Evolutionary conservation across 2,888 invertebrate genomes (phyloP), one percentile per base, ranked within the genome.

Genomic region (Leptopterna dolabrata): DNA sequence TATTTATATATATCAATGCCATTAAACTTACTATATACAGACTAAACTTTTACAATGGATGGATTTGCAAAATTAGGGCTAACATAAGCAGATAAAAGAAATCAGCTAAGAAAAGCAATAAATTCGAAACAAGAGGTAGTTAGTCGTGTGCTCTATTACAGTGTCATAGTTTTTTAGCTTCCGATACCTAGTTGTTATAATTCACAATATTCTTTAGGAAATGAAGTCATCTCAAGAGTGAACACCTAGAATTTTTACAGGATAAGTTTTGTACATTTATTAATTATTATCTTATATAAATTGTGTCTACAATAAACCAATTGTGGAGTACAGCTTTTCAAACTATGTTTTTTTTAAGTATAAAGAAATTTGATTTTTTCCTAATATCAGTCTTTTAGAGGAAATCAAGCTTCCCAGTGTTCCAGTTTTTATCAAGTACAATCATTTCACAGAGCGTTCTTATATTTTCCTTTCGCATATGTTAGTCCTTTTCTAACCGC

Each of bases 321-420:
- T 85, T 24, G 45, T 45, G 76, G 73, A 85, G 73, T 85, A 85
- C 85, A 76, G 85, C 3, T 78, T 78, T 76, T 70, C 80, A 87
- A 86, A 63, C 76, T 86, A 86, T 87, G 80, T 63, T 43, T 87
- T 81, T 51, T 78, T 88, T 82, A 87, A 83, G 87, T 76, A 87
- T 85, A 78, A 88, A 88, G 88, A 87, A 88, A 88, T 84, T 85
- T 85, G 78, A 81, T 87, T 76, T 85, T 80, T 82, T 76, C 86
- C 88, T 88, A 88, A 89, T 87, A 88, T 89, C 88, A 89, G 88
- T 89, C 88, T 89, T 89, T 89, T 89, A 87, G 88, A 89, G 88
- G 88, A 88, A 88, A 88, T 83, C 63, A 88, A 88, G 80, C 84
- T 88, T 89, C 80, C 88, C 87, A 84, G 85, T 73, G 87, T 87